These are phyloP conservation scores for Drosophila cardini DNA, from an alignment of 1,140 invertebrate genomes.

Conservation along the genomic window DNA sequence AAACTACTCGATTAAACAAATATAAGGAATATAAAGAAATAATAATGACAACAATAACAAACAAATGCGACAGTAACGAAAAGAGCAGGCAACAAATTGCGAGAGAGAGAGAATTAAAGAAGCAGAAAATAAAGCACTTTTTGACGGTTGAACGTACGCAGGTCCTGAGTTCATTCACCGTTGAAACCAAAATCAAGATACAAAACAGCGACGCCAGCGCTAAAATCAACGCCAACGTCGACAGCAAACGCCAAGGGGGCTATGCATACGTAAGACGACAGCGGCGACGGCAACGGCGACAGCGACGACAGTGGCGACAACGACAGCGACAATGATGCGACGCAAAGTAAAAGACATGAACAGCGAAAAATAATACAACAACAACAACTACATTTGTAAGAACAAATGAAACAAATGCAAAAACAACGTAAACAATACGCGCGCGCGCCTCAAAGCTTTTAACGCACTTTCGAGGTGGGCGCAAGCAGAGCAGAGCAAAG, in stretches of 20 bases:
- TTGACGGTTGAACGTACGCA: constrained; percentile 80
- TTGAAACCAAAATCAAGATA: constrained; percentile 83
- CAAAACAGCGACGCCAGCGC: constrained; percentile 63
- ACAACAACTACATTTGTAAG: constrained; percentile 57
- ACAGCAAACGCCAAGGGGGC: constrained; percentile 6
- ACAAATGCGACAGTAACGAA: constrained; percentile 46
- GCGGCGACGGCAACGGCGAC: neutral
- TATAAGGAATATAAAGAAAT: constrained; percentile 23
- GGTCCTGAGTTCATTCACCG: constrained; percentile 82
- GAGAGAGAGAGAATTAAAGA: constrained; percentile 10
- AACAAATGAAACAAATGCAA: constrained; percentile 68
- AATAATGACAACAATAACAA: constrained; percentile 48
- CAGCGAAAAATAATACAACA: constrained; percentile 6
- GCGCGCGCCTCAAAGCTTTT: constrained; percentile 55
- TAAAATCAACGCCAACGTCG: constrained; percentile 38
- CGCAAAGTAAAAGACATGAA: constrained; percentile 41
- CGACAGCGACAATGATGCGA: constrained; percentile 44
- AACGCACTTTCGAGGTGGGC: constrained; percentile 57
- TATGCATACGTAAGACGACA: constrained; percentile 45
- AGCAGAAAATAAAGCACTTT: constrained; percentile 52
- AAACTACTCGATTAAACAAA: constrained; percentile 16
- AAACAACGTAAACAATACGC: constrained; percentile 57
- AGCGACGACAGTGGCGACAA: constrained; percentile 20
- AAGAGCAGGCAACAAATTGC: constrained; percentile 29
- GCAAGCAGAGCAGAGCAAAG: neutral